Conservation (phyloP, 1,140 invertebrate genomes). For the Calephelis virginiensis region DNA sequence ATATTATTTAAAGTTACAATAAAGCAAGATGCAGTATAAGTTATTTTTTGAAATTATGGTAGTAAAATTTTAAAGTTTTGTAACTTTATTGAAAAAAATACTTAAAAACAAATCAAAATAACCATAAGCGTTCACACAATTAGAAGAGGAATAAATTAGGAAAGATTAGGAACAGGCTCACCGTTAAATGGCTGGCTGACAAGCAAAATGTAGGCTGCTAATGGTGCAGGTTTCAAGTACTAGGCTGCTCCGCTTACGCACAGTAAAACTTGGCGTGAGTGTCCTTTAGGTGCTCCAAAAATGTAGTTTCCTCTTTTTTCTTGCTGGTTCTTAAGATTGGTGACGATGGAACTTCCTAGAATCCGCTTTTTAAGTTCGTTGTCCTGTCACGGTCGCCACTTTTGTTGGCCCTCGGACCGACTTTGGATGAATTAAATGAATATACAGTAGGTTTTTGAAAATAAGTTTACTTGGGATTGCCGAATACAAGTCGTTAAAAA, state of each 20-base stretch:
- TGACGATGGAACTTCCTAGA: neutral
- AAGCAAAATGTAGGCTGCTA: slow-evolving; percentile 1
- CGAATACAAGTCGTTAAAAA: too few relatives aligned
- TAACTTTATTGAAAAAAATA: neutral
- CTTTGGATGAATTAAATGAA: neutral
- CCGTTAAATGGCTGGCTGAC: neutral
- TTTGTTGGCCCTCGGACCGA: neutral
- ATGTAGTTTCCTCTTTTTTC: slow-evolving; percentile 2
- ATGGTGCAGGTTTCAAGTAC: neutral
- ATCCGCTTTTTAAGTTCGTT: neutral
- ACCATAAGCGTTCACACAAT: neutral
- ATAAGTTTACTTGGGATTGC: too few relatives aligned
- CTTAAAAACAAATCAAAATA: neutral
- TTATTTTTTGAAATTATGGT: neutral
- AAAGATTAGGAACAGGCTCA: slow-evolving; percentile 7
- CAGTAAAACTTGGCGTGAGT: slow-evolving; percentile 4
- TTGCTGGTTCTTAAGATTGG: neutral
- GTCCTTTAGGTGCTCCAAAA: neutral
- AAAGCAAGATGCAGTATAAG: neutral
- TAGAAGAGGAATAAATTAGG: neutral
- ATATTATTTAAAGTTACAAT: neutral
- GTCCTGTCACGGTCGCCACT: slow-evolving; percentile 5
- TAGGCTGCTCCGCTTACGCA: neutral
- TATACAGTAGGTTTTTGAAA: too few relatives aligned
- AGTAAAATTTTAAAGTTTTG: neutral